Base-by-base conservation (phyloP, 2,888 invertebrate genomes). In the Metellina segmentata region DNA sequence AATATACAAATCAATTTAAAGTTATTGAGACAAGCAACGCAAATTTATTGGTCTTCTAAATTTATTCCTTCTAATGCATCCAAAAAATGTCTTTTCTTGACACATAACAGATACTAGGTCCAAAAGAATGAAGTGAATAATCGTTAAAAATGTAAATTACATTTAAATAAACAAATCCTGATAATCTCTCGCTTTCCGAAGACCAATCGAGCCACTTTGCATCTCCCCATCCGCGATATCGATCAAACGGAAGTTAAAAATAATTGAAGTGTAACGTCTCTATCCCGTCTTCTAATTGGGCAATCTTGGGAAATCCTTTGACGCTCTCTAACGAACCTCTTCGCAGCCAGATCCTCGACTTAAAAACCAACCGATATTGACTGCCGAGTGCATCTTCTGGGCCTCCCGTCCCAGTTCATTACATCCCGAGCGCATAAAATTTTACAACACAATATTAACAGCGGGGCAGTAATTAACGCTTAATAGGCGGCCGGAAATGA, bases 401-500 rank as follows among this genome's bases (percentile, higher is more conserved):
- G 6, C 53, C 11, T 6, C 20, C 13, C 13, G 16, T 51, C 51
- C 9, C 19, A 19, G 53, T 75, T 85, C 85, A 85, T 85, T 85
- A 75, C 34, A 85, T 61, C 16, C 51, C 34, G 34, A 6, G 74
- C 53, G 74, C 51, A 74, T 70, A 81, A 74, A 74, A 74, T 61
- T 77, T 75, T 75, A 75, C 75, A 83, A 72, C 83, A 52, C 52
- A 77, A 85, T 85, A 85, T 75, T 75, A 85, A 85, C 75, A 72
- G 51, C 79, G 16, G 53, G 34, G n/a, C 19, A 16, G 85, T 77
- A 85, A 85, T 85, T 85, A 85, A 19, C 75, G 53, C 61, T 52
- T 85, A 85, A 85, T 85, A 85, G 75, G 61, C 51, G 51, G 52
- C 13, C 11, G 69, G 61, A 75, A 85, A 75, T n/a, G 75, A 61